Base-by-base conservation (phyloP, 2,888 invertebrate species). In the Calephelis perditalis region DNA sequence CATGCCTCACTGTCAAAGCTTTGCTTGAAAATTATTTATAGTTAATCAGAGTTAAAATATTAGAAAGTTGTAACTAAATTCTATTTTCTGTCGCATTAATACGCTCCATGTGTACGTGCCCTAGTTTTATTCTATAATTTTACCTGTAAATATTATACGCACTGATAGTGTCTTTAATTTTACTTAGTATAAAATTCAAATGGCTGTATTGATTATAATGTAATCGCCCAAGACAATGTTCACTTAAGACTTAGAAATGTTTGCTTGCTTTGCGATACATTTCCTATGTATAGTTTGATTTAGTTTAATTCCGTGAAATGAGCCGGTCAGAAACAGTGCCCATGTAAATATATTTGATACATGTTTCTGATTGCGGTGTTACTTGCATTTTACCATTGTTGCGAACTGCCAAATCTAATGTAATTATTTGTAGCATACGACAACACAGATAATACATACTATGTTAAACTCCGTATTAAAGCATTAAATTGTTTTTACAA, bases 311-410 rank as follows among this genome's bases (percentile, higher is more conserved):
- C 63, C 66, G 64, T 67, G 63, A 52, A 43, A 54, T 45, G 45
- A 37, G 60, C 72, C 71, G 65, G 68, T 66, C 70, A 73, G 78
- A 75, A 61, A 68, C 63, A 65, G 74, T 36, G 76, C 66, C 70
- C 66, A 68, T 87, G 86, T 88, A 87, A 84, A 88, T 87, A 86
- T 84, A 81, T 75, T 71, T 73, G 71, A 75, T 78, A 80, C 73
- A 76, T 80, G 79, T 82, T 79, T 81, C 82, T 82, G 81, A 82
- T 78, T 78, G 74, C 73, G 74, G 74, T 79, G 77, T 81, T 84
- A 84, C 84, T 82, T 86, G 88, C 88, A 88, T 87, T 87, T 88
- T 86, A 88, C 87, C 86, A 85, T 86, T 84, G 80, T 86, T 85
- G 87, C 87, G 80, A 84, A 86, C 88, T 88, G 89, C 89, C 89